phyloP scores from a whole-genome alignment of 1,140 invertebrate genomes.

The Atta colombica region DNA sequence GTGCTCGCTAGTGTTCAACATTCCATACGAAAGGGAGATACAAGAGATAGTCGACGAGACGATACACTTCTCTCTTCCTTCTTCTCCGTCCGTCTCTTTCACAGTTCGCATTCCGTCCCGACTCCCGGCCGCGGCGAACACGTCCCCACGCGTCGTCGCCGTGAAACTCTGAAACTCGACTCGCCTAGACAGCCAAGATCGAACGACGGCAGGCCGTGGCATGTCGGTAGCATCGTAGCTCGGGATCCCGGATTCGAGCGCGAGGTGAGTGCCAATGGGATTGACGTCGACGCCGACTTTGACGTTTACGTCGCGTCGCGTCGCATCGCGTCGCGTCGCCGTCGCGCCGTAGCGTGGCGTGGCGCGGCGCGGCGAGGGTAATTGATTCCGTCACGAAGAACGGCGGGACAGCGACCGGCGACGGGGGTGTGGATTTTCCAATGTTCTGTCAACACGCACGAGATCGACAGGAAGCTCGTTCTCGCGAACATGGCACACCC shows the following conservation, averaged over 20 bases:
- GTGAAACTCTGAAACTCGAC: conserved; percentile 41
- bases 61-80: background rate
- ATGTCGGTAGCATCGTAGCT: conserved; percentile 59
- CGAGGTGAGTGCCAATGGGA: conserved; percentile 60
- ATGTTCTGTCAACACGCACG: conserved; percentile 52
- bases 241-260: conserved; percentile 64
- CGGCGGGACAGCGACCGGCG: conserved; percentile 22
- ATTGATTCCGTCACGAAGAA: conserved; percentile 57
- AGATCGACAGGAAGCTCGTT: conserved; percentile 15
- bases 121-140: background rate
- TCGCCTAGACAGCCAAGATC: conserved; percentile 26
- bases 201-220: conserved; percentile 40
- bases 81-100: conserved; percentile 16
- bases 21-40: background rate
- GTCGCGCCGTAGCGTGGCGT: background rate
- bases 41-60: background rate
- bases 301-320: background rate
- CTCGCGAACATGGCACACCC: conserved; percentile 42
- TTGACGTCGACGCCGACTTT: background rate
- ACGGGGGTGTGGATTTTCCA: conserved; percentile 47
- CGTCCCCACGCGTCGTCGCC: conserved; percentile 21
- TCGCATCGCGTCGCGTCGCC: background rate
- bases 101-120: conserved; percentile 19
- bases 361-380: background rate
- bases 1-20: conserved; percentile 1